Evolutionary conservation across 2,888 invertebrate species (phyloP).

Genomic region (Ophion obscuratus): DNA sequence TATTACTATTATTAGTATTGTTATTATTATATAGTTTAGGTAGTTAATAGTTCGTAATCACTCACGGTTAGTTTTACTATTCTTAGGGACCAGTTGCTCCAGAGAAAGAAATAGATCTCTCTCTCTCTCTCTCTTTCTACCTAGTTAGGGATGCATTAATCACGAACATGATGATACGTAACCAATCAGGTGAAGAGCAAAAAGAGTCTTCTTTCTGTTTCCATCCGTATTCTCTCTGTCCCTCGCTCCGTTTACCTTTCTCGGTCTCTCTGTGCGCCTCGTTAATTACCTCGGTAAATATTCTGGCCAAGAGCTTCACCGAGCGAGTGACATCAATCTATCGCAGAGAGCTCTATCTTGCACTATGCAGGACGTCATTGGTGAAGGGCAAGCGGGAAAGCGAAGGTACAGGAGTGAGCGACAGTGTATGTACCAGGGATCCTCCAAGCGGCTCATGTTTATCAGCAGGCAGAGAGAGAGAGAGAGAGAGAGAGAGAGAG

Average conservation of each 20-base stretch:
- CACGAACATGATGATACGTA: conserved; percentile 32
- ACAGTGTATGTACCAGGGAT: conserved; percentile 44
- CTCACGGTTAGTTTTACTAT: too few species aligned
- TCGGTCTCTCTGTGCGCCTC: conserved; percentile 19
- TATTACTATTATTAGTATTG: too few species aligned
- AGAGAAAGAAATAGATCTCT: background rate
- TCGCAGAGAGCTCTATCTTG: conserved; percentile 39
- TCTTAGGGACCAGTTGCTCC: background rate
- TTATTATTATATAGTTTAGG: too few species aligned
- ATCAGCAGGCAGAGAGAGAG: conserved; percentile 25
- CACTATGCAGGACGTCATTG: conserved; percentile 42
- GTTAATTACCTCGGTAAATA: conserved; percentile 73
- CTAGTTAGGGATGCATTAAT: conserved; percentile 28
- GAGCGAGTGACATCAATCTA: conserved; percentile 54
- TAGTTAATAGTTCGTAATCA: too few species aligned
- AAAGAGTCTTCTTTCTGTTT: conserved; percentile 15
- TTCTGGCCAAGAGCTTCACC: conserved; percentile 49
- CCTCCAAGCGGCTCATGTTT: conserved; percentile 34
- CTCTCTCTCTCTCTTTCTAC: background rate
- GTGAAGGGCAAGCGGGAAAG: conserved; percentile 39
- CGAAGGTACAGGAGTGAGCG: conserved; percentile 43
- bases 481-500: conserved; percentile 19
- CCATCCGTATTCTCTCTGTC: background rate
- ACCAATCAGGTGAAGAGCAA: conserved; percentile 31
- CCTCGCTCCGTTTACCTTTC: background rate